A percentile compares a stretch with the other conserved stretches of the same genome.
These are phyloP conservation scores for Myioborus miniatus DNA, from an alignment of 2,797 vertebrate genomes.

Conservation along the genomic window DNA sequence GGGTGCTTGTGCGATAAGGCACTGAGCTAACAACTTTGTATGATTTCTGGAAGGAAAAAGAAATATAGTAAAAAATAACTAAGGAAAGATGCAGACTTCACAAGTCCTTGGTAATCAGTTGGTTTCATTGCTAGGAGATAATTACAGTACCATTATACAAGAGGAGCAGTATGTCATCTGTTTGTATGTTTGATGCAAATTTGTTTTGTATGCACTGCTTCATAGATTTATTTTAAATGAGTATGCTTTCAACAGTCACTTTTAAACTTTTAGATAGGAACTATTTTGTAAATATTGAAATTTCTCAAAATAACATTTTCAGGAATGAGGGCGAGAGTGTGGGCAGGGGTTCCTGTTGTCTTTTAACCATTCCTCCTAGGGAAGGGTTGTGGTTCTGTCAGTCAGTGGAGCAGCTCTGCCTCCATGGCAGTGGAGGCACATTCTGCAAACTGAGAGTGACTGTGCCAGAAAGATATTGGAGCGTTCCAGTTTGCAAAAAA, in stretches of 20 bases:
- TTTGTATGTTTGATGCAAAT: neutral
- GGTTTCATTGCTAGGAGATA: neutral
- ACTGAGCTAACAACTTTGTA: neutral
- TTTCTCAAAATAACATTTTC: neutral
- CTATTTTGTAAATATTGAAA: neutral
- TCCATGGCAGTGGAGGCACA: neutral
- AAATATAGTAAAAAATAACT: neutral
- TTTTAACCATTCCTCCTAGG: neutral
- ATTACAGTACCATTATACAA: neutral
- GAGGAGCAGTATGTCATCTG: neutral
- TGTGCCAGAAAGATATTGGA: neutral
- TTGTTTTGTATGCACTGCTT: neutral
- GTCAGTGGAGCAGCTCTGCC: conserved; percentile 45
- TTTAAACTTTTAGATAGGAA: neutral
- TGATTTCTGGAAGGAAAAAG: neutral
- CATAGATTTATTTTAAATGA: neutral
- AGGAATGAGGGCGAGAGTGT: neutral
- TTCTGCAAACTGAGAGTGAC: neutral
- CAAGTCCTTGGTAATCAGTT: neutral
- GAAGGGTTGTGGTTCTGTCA: neutral
- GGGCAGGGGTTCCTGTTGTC: neutral
- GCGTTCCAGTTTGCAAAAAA: neutral
- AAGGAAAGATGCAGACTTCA: neutral
- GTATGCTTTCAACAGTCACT: neutral
- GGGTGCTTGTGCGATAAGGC: neutral